These are phyloP conservation scores for Oophaga pumilio DNA, from an alignment of 2,113 vertebrate genomes.

Conservation along the genomic window DNA sequence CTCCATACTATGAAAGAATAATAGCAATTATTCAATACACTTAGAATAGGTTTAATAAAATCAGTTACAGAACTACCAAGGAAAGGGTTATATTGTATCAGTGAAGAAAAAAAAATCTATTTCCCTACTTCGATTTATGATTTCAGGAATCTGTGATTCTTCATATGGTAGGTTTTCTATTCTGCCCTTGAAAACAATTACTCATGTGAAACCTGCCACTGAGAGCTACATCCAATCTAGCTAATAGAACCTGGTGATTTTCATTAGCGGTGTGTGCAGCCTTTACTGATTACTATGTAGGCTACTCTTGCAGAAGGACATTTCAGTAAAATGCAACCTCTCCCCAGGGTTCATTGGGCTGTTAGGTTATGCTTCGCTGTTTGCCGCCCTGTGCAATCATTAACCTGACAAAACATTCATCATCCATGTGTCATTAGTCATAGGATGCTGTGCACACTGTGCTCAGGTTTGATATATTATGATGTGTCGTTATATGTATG, in stretches of 20 bases:
- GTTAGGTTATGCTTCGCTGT: neutral
- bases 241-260: constrained; percentile 27
- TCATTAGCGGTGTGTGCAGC: constrained; percentile 17
- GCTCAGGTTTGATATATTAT: neutral
- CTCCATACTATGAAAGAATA: neutral
- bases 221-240: constrained; percentile 1
- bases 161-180: neutral
- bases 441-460: neutral
- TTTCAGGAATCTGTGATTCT: constrained; percentile 3
- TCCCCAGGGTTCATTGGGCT: neutral
- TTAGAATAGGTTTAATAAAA: neutral
- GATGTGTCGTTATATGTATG: neutral
- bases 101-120: neutral
- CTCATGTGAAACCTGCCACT: constrained; percentile 23
- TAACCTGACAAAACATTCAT: constrained; percentile 5
- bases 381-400: neutral
- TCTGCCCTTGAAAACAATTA: constrained; percentile 38
- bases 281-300: constrained; percentile 28
- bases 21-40: neutral
- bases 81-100: constrained; percentile 3
- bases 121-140: neutral
- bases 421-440: neutral
- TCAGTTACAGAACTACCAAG: neutral
- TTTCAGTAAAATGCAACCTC: constrained; percentile 2
- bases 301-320: neutral